phyloP scores from a whole-genome alignment of 2,888 invertebrate genomes.

The Sminthurinus aureus region DNA sequence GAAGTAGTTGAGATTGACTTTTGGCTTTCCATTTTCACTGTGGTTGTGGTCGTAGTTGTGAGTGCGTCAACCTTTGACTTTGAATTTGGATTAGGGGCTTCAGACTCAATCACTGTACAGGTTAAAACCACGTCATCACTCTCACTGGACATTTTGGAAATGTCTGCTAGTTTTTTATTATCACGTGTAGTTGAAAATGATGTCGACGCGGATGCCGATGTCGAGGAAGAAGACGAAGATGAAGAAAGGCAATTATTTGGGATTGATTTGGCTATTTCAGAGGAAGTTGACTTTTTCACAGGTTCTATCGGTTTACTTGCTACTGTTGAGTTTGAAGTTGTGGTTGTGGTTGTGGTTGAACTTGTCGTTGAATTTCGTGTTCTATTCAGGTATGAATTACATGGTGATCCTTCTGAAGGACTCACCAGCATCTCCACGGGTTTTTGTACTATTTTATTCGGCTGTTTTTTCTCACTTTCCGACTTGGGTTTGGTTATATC shows the following conservation, averaged over 20 bases:
- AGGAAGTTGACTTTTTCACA: too few relatives aligned
- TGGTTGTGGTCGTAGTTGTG: too few relatives aligned
- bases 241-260: not conserved
- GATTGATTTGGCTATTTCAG: too few relatives aligned
- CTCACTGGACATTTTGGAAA: too few relatives aligned
- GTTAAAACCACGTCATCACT: too few relatives aligned
- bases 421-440: constrained; percentile 41
- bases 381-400: constrained; percentile 27
- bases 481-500: too few relatives aligned
- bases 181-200: not conserved
- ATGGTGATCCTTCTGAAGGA: constrained; percentile 41
- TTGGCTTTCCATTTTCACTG: not conserved
- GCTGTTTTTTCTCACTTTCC: not conserved
- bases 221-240: not conserved
- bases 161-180: too few relatives aligned
- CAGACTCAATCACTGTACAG: too few relatives aligned
- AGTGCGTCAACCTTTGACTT: too few relatives aligned
- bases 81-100: too few relatives aligned
- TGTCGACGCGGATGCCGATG: not conserved
- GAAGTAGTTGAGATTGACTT: not conserved
- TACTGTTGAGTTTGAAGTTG: not conserved
- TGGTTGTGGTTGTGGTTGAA: not conserved
- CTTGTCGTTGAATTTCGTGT: not conserved
- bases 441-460: constrained; percentile 23
- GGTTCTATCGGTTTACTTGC: too few relatives aligned